A percentile compares a stretch with the other conserved stretches of the same genome.
phyloP scores from a whole-genome alignment of 2,888 invertebrate species.

The Pseudanteris insignis region DNA sequence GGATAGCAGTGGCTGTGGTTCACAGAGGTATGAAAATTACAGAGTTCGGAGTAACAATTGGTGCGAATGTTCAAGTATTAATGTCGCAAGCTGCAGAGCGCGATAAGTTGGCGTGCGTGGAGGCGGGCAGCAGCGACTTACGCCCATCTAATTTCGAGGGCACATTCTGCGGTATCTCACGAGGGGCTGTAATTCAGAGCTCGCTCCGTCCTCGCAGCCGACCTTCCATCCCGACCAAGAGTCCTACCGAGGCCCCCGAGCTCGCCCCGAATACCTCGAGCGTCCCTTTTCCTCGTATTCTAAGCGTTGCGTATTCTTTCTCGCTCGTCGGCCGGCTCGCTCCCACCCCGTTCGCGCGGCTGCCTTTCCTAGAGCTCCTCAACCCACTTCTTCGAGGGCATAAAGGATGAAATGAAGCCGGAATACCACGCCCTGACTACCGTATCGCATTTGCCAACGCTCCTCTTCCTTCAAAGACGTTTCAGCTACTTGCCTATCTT shows the following conservation, averaged over 20 bases:
- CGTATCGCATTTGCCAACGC: constrained; percentile 43
- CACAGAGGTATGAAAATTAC: constrained; percentile 24
- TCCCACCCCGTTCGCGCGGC: constrained; percentile 18
- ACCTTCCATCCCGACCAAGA: constrained; percentile 45
- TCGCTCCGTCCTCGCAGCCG: constrained; percentile 50
- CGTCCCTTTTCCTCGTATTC: constrained; percentile 3
- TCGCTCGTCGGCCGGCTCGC: constrained; percentile 1
- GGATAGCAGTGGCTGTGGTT: neutral
- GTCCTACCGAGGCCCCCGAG: constrained; percentile 19
- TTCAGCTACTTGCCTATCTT: constrained; percentile 32
- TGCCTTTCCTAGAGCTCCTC: constrained; percentile 26
- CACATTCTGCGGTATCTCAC: constrained; percentile 65
- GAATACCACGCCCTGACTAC: constrained; percentile 58
- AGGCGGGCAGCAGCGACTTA: constrained; percentile 58
- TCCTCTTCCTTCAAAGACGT: constrained; percentile 36
- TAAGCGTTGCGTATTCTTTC: neutral
- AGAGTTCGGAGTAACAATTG: constrained; percentile 35
- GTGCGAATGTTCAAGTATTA: constrained; percentile 44
- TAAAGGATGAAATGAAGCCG: constrained; percentile 60
- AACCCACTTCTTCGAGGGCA: constrained; percentile 46
- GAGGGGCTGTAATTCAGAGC: constrained; percentile 63
- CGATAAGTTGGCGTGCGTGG: constrained; percentile 44
- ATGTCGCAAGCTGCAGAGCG: constrained; percentile 47
- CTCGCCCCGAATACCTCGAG: neutral
- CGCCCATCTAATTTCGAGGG: constrained; percentile 64